These are phyloP conservation scores for Pitangus sulphuratus DNA, from an alignment of 2,797 vertebrate species.

Conservation along the genomic window DNA sequence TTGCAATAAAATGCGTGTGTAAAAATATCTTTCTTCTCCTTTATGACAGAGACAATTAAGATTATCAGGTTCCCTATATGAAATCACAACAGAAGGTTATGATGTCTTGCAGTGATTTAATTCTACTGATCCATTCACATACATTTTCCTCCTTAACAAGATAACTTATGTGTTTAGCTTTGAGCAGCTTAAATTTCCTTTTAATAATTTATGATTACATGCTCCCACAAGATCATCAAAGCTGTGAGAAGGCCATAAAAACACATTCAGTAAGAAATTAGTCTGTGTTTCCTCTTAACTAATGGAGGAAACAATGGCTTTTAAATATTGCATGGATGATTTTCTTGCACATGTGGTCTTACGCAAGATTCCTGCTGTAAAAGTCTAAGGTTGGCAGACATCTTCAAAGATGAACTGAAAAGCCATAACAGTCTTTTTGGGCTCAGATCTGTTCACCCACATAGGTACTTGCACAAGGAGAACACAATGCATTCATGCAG, in stretches of 20 bases:
- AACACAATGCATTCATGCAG: background rate
- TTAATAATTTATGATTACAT: slow-evolving; percentile 18
- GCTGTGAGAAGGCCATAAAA: slow-evolving; percentile 35
- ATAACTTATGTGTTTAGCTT: background rate
- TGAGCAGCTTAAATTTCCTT: slow-evolving; percentile 1
- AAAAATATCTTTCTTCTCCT: background rate
- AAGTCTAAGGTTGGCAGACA: slow-evolving; percentile 33
- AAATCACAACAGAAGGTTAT: background rate
- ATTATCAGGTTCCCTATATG: background rate
- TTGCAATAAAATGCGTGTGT: background rate
- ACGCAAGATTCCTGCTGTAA: slow-evolving; percentile 10
- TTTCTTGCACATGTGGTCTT: slow-evolving; percentile 59
- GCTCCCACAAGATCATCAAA: slow-evolving; percentile 52
- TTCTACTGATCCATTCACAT: background rate
- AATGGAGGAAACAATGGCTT: slow-evolving; percentile 57
- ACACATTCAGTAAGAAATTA: slow-evolving; percentile 34
- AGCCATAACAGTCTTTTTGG: background rate
- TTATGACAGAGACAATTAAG: background rate
- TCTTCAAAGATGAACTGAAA: slow-evolving; percentile 1
- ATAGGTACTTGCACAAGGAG: background rate
- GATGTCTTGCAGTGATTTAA: background rate
- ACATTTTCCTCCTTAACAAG: slow-evolving; percentile 3
- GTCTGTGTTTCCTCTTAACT: slow-evolving; percentile 38
- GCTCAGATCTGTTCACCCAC: background rate
- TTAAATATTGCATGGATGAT: slow-evolving; percentile 22